These are phyloP conservation scores for Trichomycterus rosablanca DNA, from an alignment of 2,113 vertebrate species.

Conservation along the genomic window DNA sequence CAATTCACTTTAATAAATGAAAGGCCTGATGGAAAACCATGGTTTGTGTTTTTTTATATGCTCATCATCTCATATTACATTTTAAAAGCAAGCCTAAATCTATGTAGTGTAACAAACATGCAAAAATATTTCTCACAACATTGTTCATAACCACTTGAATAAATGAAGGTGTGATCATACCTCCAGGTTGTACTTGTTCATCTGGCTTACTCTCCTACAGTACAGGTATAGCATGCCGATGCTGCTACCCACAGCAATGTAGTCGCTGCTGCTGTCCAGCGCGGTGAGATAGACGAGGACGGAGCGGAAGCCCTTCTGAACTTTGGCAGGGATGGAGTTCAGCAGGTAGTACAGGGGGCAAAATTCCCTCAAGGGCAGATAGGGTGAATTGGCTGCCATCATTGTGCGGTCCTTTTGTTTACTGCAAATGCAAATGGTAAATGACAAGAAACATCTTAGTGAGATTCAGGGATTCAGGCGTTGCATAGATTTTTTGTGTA, in stretches of 20 bases:
- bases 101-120: too few species aligned
- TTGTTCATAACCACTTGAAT: background rate
- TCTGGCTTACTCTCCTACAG: constrained; percentile 79
- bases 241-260: constrained; percentile 93
- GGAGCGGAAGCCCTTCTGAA: constrained; percentile 91
- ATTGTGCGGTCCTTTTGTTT: constrained; percentile 23
- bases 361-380: constrained; percentile 81
- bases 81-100: too few species aligned
- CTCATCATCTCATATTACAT: too few species aligned
- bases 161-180: constrained; percentile 53
- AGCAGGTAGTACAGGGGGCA: constrained; percentile 89
- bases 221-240: constrained; percentile 95
- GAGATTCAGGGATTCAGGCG: background rate
- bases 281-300: constrained; percentile 90
- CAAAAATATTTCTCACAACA: too few species aligned
- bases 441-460: background rate
- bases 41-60: too few species aligned
- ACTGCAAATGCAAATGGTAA: background rate
- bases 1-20: too few species aligned
- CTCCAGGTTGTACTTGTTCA: constrained; percentile 94
- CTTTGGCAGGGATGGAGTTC: constrained; percentile 87
- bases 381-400: constrained; percentile 74
- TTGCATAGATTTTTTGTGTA: background rate
- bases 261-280: constrained; percentile 86
- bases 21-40: too few species aligned